These are phyloP conservation scores for Drosophila oshimai DNA, from an alignment of 1,140 invertebrate genomes.

Conservation along the genomic window DNA sequence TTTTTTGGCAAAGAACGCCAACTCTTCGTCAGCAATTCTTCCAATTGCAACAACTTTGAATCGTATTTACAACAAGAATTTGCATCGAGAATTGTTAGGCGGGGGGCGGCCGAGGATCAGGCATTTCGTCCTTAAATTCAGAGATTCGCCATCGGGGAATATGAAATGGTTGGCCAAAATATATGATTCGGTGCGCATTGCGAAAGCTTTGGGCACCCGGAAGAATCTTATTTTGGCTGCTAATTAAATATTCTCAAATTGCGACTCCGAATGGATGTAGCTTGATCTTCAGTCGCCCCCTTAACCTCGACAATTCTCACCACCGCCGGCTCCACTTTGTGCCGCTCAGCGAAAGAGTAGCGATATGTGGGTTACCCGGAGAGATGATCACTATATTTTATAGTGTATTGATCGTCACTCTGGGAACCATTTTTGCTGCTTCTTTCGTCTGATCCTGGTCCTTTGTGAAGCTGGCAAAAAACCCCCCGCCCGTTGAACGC, in stretches of 20 bases:
- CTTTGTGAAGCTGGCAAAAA: conserved; percentile 68
- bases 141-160: not conserved
- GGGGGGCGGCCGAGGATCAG: conserved; percentile 1
- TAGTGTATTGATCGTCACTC: not conserved
- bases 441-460: conserved; percentile 20
- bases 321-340: conserved; percentile 29
- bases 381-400: not conserved
- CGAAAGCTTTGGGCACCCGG: conserved; percentile 9
- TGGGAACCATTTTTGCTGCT: not conserved
- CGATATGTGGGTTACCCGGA: conserved; percentile 1
- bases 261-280: conserved; percentile 24
- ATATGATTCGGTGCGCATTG: not conserved
- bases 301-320: conserved; percentile 18
- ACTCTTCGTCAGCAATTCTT: not conserved
- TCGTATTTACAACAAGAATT: not conserved
- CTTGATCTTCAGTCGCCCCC: conserved; percentile 4
- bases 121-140: conserved; percentile 44
- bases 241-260: not conserved
- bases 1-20: conserved; percentile 60
- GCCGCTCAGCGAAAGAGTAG: conserved; percentile 16
- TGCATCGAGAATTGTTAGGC: conserved; percentile 7
- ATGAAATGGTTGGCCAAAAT: not conserved
- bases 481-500: conserved; percentile 23
- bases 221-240: not conserved
- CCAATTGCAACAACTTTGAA: not conserved